Conservation (phyloP, 1,140 invertebrate genomes). For the Sycophila sp. region DNA sequence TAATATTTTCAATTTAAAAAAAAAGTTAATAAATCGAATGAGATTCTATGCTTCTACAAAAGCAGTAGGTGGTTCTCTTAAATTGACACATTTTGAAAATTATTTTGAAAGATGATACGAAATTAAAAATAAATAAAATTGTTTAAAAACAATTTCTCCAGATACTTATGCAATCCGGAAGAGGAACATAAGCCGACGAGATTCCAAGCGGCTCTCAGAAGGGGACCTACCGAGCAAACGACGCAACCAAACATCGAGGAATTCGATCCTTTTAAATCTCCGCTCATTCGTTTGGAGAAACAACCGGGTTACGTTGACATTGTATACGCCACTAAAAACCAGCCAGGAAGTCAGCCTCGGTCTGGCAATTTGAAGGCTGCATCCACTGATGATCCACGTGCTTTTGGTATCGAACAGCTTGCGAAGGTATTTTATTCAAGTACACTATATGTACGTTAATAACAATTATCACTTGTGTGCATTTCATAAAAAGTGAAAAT, state of each 20-base stretch:
- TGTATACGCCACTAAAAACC: constrained; percentile 46
- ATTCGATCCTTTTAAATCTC: not conserved
- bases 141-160: not conserved
- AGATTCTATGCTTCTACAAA: too few relatives aligned
- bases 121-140: not conserved
- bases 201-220: not conserved
- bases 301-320: constrained; percentile 58
- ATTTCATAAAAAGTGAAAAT: too few relatives aligned
- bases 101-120: not conserved
- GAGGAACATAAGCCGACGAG: not conserved
- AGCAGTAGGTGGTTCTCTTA: too few relatives aligned
- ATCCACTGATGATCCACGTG: constrained; percentile 40
- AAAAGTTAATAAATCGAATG: not conserved
- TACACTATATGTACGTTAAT: too few relatives aligned
- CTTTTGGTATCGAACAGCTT: constrained; percentile 51
- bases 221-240: not conserved
- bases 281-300: constrained; percentile 39
- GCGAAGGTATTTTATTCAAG: constrained; percentile 56
- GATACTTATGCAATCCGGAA: not conserved
- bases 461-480: too few relatives aligned
- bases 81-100: too few relatives aligned
- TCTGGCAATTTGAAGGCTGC: constrained; percentile 53
- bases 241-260: not conserved
- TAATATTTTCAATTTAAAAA: not conserved
- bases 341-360: constrained; percentile 33